A percentile compares a stretch with the other conserved stretches of the same genome.
Conservation (phyloP, 2,797 vertebrate species). For the Protosalanx chinensis region DNA sequence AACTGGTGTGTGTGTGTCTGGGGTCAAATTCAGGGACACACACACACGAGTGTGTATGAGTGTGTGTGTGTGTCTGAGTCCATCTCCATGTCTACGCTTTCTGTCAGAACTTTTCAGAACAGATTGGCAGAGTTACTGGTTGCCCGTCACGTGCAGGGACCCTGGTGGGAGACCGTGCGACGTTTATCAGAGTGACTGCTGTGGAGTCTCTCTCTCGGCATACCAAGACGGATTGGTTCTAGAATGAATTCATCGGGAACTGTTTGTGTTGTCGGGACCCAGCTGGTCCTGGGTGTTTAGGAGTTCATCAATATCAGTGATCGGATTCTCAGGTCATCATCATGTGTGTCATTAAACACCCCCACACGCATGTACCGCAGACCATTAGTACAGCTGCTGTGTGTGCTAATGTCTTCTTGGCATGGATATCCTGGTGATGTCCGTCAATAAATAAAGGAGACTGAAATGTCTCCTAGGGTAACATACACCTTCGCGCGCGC, state of each 20-base stretch:
- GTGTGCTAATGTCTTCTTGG: slow-evolving; percentile 30
- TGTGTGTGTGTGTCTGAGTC: background rate
- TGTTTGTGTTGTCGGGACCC: background rate
- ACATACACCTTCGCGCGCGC: background rate
- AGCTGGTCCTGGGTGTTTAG: slow-evolving; percentile 3
- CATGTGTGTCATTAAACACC: background rate
- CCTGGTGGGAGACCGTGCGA: too few species aligned
- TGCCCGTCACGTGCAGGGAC: too few species aligned
- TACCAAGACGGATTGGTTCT: too few species aligned
- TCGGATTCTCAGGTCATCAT: background rate
- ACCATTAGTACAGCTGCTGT: slow-evolving; percentile 31
- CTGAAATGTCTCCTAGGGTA: slow-evolving; percentile 7
- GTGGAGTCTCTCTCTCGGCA: too few species aligned
- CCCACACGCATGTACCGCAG: background rate
- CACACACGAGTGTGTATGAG: background rate
- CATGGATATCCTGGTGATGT: background rate
- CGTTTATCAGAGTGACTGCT: too few species aligned
- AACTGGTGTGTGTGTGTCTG: too few species aligned
- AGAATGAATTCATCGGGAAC: too few species aligned
- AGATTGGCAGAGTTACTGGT: too few species aligned
- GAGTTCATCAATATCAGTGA: slow-evolving; percentile 12
- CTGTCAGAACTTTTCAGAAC: too few species aligned
- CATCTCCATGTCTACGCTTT: background rate
- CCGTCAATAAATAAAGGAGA: slow-evolving; percentile 39
- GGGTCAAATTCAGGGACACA: too few species aligned